Evolutionary conservation across 2,797 vertebrate genomes (phyloP).

Genomic region (Muraenolepis orangiensis): DNA sequence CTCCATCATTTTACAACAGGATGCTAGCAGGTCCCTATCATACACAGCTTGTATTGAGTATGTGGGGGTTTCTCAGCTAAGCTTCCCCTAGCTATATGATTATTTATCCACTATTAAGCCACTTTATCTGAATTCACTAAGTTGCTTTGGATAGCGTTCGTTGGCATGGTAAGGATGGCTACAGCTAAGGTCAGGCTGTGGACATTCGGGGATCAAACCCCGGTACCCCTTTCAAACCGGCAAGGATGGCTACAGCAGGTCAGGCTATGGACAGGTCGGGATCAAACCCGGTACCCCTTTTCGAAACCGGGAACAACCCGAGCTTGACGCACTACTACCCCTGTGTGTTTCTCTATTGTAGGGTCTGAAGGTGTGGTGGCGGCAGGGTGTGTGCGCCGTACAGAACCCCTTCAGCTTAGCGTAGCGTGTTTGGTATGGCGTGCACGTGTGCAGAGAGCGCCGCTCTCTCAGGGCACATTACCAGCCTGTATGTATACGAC

Average conservation of each 20-base stretch:
- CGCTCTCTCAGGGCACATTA: constrained; percentile 47
- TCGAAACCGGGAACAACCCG: too few species aligned
- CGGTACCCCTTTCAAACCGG: too few species aligned
- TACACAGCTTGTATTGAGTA: not conserved
- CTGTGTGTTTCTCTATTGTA: not conserved
- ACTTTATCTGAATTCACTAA: not conserved
- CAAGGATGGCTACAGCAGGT: too few species aligned
- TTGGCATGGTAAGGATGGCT: not conserved
- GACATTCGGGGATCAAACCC: not conserved
- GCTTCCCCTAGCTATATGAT: not conserved
- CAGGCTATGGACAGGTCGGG: not conserved
- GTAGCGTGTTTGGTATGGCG: constrained; percentile 41
- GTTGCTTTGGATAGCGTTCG: not conserved
- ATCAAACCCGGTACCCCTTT: not conserved
- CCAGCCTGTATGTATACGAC: constrained; percentile 18
- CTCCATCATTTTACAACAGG: not conserved
- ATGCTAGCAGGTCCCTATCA: not conserved
- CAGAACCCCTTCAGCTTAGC: constrained; percentile 48
- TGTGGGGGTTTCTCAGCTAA: not conserved
- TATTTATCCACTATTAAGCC: not conserved
- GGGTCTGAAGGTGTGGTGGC: constrained; percentile 34
- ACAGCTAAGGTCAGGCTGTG: too few species aligned
- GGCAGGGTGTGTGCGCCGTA: too few species aligned
- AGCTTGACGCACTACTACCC: not conserved
- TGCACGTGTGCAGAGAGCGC: constrained; percentile 46